Conservation (phyloP, 2,888 invertebrate genomes). For the Melinopterus prodromus region DNA sequence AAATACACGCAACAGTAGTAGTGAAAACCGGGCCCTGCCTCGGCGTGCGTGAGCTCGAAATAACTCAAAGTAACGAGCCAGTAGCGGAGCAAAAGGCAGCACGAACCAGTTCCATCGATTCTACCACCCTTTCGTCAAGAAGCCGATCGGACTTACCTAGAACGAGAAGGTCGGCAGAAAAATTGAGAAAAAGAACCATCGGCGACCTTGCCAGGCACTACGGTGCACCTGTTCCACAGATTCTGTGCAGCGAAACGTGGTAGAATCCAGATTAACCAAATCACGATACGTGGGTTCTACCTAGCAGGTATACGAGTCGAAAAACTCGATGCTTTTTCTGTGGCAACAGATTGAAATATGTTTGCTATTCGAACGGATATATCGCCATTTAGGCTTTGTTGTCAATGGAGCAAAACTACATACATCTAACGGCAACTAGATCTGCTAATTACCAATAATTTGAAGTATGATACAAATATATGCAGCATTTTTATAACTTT, state of each 20-base stretch:
- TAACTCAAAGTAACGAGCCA: not conserved
- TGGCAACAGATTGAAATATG: no score
- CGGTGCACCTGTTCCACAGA: not conserved
- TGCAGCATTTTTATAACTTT: no score
- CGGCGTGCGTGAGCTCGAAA: not conserved
- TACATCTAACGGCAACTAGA: no score
- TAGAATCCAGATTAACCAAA: not conserved
- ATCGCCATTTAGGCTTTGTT: no score
- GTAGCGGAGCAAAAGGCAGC: not conserved
- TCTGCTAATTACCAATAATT: no score
- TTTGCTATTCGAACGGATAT: no score
- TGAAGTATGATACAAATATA: no score
- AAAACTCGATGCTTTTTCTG: not conserved
- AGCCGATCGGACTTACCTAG: not conserved
- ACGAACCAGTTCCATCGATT: slow-evolving; percentile 4
- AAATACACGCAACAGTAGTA: not conserved
- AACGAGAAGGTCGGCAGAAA: not conserved
- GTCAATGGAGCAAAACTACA: no score
- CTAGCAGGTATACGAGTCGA: not conserved
- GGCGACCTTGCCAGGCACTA: not conserved
- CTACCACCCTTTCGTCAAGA: not conserved
- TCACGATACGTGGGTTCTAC: not conserved
- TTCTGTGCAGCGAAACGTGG: not conserved
- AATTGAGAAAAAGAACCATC: not conserved
- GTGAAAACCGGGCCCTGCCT: not conserved